A percentile compares a stretch with the other conserved stretches of the same genome.
Conservation (phyloP, 2,797 vertebrate genomes). For the Meriones psammophilus region DNA sequence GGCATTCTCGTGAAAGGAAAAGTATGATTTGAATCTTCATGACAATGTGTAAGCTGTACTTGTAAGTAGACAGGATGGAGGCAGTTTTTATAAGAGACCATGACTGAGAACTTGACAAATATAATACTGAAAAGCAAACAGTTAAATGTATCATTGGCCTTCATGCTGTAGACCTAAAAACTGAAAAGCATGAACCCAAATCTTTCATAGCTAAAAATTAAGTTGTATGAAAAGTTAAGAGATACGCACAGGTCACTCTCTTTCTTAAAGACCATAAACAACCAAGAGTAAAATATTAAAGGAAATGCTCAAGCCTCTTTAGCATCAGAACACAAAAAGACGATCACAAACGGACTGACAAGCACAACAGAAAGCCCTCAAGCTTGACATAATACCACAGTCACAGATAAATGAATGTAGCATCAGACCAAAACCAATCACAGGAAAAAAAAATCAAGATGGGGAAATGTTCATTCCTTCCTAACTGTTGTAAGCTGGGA, state of each 20-base stretch:
- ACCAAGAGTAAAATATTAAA: not conserved
- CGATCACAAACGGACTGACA: not conserved
- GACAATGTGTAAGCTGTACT: not conserved
- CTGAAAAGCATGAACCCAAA: not conserved
- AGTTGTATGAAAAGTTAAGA: not conserved
- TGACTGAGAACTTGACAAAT: not conserved
- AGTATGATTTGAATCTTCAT: not conserved
- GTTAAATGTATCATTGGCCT: not conserved
- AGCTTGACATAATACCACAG: not conserved
- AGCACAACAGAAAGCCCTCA: conserved; percentile 10
- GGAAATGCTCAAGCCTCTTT: not conserved
- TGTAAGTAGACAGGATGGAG: not conserved
- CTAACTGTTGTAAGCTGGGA: not conserved
- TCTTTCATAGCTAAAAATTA: conserved; percentile 16
- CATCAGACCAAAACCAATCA: not conserved
- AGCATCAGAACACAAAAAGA: not conserved
- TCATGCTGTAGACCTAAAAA: not conserved
- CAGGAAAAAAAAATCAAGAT: not conserved
- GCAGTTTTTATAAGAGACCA: not conserved
- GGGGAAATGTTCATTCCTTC: not conserved
- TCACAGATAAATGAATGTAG: not conserved
- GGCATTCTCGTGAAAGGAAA: not conserved
- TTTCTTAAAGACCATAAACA: conserved; percentile 15
- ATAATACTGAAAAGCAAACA: not conserved
- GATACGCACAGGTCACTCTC: not conserved